Base-by-base conservation (phyloP, 1,140 invertebrate genomes). In the Pectinophora gossypiella region DNA sequence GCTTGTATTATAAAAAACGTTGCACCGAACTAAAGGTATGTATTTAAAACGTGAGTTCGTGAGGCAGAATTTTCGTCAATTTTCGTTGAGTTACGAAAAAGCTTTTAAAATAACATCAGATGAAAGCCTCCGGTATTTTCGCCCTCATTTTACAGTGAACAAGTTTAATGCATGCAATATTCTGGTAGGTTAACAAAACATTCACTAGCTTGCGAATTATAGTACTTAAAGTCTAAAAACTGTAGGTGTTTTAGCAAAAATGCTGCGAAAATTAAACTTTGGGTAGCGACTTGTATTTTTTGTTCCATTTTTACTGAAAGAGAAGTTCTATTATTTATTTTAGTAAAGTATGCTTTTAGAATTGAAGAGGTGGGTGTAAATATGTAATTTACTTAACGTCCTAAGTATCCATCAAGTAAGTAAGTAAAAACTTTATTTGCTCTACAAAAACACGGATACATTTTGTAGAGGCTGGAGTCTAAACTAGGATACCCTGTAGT, bases 91-190 rank as follows among this genome's bases (percentile, higher is more conserved):
- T n/a, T n/a, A 32, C 27, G 2, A 32, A 32, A 32, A 32, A 32
- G 27, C 27, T 32, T 32, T 32, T 32, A 32, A 9, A 32, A 32
- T 32, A 32, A 32, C 27, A 32, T 1, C 27, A 32, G 27, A 32
- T 32, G 27, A 32, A 32, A 32, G 27, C 27, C 27, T 32, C 2
- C 9, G 27, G 9, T 32, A 32, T 32, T 32, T 32, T 32, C 27
- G 27, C n/a, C n/a, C n/a, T n/a, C n/a, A n/a, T 32, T 32, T 32
- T 32, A 27, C 48, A 13, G 15, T 48, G 53, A 56, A 51, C 54
- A 51, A 51, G 49, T 54, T 61, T 53, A 56, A 61, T 52, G 35
- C 53, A 50, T 56, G 51, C 42, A 52, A 58, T 32, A 32, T 32
- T 32, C 27, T 12, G 27, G 27, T 32, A 32, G 27, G 27, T 32